Evolutionary conservation across 2,797 vertebrate species (phyloP), one percentile per base, ranked within the genome.

Genomic region (Aplochiton taeniatus): DNA sequence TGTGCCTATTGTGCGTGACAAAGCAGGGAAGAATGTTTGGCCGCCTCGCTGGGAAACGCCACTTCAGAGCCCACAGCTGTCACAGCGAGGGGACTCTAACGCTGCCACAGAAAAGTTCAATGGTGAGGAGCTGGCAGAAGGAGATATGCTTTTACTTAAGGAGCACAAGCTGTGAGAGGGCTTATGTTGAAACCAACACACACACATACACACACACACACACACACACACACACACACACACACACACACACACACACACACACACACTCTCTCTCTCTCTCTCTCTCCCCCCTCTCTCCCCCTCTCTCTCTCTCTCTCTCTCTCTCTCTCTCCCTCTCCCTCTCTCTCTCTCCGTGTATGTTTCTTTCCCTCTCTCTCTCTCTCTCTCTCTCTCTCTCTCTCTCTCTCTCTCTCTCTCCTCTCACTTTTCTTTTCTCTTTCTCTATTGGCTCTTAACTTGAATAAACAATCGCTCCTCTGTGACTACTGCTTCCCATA

Each of bases 401-500:
- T 45, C 45, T 42, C 59, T 58, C 45, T 59, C 20, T 49, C 11
- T 58, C 59, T 68, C 61, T 65, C 56, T 67, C 58, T 61, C 58
- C 46, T 44, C 14, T 63, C 65, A 50, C 53, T 17, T 52, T 45
- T 65, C 70, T 56, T 41, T 59, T 68, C 90, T 87, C 90, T 68
- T 85, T 90, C 89, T 85, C 54, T 51, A 83, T 88, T 80, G 83
- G 85, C 87, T 78, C 82, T 77, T 79, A 91, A 89, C 90, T 90
- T 94, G 92, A 94, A 94, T 94, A 93, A 94, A 95, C 94, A 96
- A 95, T 94, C 79, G 74, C 74, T 76, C 86, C 92, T 95, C 93
- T 96, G 93, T 95, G 91, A 87, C 74, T 82, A 73, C 83, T 73
- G 80, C 76, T 84, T 74, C 82, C 81, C 73, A 80, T 90, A 86